These are phyloP conservation scores for Chondrosia reniformis DNA, from an alignment of 37 sponge, comb jelly and placozoan species.

Conservation along the genomic window DNA sequence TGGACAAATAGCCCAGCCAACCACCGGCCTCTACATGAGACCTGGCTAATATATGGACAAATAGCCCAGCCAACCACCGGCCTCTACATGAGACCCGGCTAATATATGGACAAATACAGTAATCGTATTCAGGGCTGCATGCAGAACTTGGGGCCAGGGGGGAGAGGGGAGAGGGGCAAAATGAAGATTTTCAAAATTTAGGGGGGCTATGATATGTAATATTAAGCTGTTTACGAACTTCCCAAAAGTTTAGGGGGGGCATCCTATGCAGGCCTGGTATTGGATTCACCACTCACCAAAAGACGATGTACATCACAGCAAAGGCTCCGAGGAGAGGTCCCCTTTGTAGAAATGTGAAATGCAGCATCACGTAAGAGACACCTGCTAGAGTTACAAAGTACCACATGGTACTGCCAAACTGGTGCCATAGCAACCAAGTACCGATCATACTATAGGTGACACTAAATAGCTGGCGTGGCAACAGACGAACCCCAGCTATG, in stretches of 20 bases:
- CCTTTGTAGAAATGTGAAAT: background rate
- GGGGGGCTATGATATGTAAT: no score
- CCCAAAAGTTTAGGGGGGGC: background rate
- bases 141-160: no score
- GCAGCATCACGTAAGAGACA: constrained; percentile 37
- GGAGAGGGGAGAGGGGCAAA: no score
- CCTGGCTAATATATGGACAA: no score
- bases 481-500: background rate
- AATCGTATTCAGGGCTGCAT: no score
- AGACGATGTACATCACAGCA: background rate
- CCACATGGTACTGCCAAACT: constrained; percentile 31
- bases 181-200: no score
- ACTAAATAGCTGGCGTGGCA: constrained; percentile 6
- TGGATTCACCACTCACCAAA: background rate
- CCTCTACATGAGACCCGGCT: no score
- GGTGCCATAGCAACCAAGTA: constrained; percentile 39
- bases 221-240: no score
- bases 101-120: no score
- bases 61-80: no score
- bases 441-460: constrained; percentile 30
- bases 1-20: no score
- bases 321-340: constrained; percentile 9
- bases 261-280: background rate
- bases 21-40: no score
- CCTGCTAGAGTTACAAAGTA: constrained; percentile 48